Evolutionary conservation across 2,888 invertebrate genomes (phyloP).

Genomic region (Creontiades dilutus): DNA sequence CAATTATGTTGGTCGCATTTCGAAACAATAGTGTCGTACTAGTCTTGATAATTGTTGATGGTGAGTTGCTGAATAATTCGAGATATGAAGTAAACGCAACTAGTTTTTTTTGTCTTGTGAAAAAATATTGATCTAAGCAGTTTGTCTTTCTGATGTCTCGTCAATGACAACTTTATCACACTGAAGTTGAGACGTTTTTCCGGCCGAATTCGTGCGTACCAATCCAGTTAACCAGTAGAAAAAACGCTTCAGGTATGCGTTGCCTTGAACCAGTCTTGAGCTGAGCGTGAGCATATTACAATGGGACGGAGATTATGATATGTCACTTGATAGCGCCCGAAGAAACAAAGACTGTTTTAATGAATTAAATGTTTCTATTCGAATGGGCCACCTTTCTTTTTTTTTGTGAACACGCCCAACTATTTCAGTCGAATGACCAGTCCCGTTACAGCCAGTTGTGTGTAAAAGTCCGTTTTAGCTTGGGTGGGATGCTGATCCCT

Average conservation of each 20-base stretch:
- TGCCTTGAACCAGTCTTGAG: constrained; percentile 40
- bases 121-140: no score
- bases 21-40: no score
- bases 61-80: no score
- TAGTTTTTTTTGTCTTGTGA: no score
- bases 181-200: background rate
- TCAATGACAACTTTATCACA: constrained; percentile 9
- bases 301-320: constrained; percentile 11
- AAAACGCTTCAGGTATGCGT: constrained; percentile 1
- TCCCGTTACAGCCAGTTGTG: background rate
- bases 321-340: background rate
- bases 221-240: background rate
- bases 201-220: background rate
- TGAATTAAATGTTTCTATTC: background rate
- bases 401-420: background rate
- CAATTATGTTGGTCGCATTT: no score
- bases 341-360: constrained; percentile 37
- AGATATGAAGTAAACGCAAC: no score
- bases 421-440: background rate
- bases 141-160: background rate
- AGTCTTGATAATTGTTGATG: no score
- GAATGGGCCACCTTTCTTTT: background rate
- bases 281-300: background rate
- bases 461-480: background rate
- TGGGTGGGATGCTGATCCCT: constrained; percentile 6